A percentile compares a stretch with the other conserved stretches of the same genome.
Conservation (phyloP, 1,140 invertebrate genomes). For the Caenorhabditis brenneri region DNA sequence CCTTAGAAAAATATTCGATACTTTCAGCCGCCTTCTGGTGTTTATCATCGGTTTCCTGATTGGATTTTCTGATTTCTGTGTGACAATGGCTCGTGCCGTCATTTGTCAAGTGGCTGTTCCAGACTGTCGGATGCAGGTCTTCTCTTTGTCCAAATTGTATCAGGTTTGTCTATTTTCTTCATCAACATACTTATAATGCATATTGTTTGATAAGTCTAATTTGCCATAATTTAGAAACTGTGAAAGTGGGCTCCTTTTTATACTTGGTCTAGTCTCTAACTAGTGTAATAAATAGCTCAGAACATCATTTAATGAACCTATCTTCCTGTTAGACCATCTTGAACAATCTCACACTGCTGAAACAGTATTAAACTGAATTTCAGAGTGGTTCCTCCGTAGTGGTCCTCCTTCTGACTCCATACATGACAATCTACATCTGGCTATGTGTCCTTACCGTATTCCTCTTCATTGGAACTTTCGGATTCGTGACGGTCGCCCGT, state of each 20-base stretch:
- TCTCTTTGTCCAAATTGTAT: constrained; percentile 41
- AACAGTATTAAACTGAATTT: neutral
- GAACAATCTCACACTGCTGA: too few relatives aligned
- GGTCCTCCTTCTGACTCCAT: constrained; percentile 44
- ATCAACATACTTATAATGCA: too few relatives aligned
- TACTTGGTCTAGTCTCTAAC: too few relatives aligned
- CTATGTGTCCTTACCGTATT: constrained; percentile 31
- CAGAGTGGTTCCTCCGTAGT: constrained; percentile 44
- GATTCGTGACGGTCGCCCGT: constrained; percentile 36
- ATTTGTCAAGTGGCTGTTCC: constrained; percentile 50
- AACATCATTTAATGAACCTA: too few relatives aligned
- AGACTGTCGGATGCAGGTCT: constrained; percentile 45
- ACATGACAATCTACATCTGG: constrained; percentile 45
- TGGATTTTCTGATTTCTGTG: constrained; percentile 47
- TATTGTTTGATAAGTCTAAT: too few relatives aligned
- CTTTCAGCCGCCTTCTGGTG: constrained; percentile 39
- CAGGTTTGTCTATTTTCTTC: too few relatives aligned
- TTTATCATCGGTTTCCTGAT: constrained; percentile 42
- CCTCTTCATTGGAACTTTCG: constrained; percentile 37
- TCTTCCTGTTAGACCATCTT: too few relatives aligned
- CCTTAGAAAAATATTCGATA: too few relatives aligned
- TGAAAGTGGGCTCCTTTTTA: too few relatives aligned
- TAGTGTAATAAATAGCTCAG: too few relatives aligned
- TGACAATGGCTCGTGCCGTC: constrained; percentile 50
- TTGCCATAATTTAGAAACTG: too few relatives aligned